These are phyloP conservation scores for Micrasema minimum DNA, from an alignment of 1,140 invertebrate species.

Conservation along the genomic window DNA sequence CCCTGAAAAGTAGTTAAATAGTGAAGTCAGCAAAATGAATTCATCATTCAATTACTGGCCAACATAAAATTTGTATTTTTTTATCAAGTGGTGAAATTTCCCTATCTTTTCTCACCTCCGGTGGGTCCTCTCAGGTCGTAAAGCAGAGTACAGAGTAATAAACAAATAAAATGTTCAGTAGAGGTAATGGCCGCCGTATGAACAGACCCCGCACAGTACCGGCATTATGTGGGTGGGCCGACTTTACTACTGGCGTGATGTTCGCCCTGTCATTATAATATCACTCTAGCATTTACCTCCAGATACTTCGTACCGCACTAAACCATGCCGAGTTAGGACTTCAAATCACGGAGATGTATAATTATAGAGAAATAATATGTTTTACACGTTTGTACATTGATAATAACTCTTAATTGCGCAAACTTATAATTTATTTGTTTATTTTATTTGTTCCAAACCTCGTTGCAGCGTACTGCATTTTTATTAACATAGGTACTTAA, in stretches of 20 bases:
- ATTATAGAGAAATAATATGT: no score
- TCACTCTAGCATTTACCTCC: conserved; percentile 35
- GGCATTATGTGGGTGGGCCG: conserved; percentile 32
- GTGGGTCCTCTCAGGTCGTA: conserved; percentile 24
- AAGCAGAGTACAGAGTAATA: conserved; percentile 39
- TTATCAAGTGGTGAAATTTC: background rate
- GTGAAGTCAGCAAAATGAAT: background rate
- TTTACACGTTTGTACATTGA: no score
- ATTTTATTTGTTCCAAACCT: no score
- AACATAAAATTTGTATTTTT: background rate
- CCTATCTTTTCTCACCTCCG: background rate
- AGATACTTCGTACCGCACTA: conserved; percentile 11
- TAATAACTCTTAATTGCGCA: no score
- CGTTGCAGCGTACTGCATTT: no score
- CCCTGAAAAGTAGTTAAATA: background rate
- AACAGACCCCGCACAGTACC: conserved; percentile 8
- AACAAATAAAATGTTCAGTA: conserved; percentile 43
- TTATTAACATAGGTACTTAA: no score
- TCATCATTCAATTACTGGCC: background rate
- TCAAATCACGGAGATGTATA: no score
- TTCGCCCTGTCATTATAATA: conserved; percentile 37
- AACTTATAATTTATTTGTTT: no score
- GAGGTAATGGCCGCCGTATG: conserved; percentile 34
- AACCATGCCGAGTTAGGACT: background rate
- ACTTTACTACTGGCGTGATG: conserved; percentile 12